Conservation (phyloP, 1,140 invertebrate species). For the Drosophila bocqueti region DNA sequence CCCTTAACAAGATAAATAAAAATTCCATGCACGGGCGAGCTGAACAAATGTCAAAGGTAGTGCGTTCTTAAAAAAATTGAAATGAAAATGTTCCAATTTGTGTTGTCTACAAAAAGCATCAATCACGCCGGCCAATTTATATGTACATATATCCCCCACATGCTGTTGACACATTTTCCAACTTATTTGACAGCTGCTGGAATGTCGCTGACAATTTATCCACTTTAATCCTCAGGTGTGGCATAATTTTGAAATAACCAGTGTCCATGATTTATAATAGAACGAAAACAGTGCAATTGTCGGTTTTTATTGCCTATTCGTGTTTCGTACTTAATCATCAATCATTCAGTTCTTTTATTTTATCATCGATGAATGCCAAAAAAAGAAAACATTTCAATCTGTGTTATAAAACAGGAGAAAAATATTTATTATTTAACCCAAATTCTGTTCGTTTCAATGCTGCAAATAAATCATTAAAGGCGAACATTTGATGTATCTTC, state of each 20-base stretch:
- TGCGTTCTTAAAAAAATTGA: slow-evolving; percentile 13
- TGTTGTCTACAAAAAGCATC: slow-evolving; percentile 15
- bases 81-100: slow-evolving; percentile 15
- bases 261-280: slow-evolving; percentile 23
- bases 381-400: slow-evolving; percentile 16
- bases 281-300: background rate
- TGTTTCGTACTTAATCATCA: slow-evolving; percentile 40
- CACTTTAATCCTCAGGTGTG: slow-evolving; percentile 49
- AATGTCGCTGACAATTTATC: slow-evolving; percentile 49
- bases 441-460: slow-evolving; percentile 44
- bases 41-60: background rate
- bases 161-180: slow-evolving; percentile 53
- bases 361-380: slow-evolving; percentile 53
- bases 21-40: background rate
- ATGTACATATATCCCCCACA: slow-evolving; percentile 3
- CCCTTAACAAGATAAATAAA: slow-evolving; percentile 10
- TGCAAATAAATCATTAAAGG: slow-evolving; percentile 42
- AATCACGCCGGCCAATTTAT: slow-evolving; percentile 55
- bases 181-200: slow-evolving; percentile 58
- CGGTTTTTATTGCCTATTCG: slow-evolving; percentile 4
- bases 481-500: slow-evolving; percentile 22
- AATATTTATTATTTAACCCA: slow-evolving; percentile 62
- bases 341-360: slow-evolving; percentile 50
- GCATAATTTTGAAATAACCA: slow-evolving; percentile 51
- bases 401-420: slow-evolving; percentile 27